Evolutionary conservation across 2,888 invertebrate species (phyloP), one percentile per base, ranked within the genome.

Genomic region (Eupithecia dodoneata): DNA sequence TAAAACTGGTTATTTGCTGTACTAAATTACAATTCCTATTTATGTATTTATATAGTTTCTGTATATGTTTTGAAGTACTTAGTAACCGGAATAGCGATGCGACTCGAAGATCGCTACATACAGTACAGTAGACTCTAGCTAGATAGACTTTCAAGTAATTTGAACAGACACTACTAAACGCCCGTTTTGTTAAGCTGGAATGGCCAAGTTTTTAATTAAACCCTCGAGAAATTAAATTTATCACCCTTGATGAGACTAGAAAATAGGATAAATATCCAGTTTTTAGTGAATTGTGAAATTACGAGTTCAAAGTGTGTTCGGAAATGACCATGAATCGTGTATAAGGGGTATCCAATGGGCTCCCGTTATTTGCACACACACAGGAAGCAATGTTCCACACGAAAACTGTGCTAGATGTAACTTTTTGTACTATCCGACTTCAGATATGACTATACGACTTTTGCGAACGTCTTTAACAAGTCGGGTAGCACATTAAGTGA

Each of bases 301-400:
- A 45, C 45, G 42, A 45, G 13, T 2, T 70, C 10, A 12, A 2
- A 47, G 13, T 5, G 70, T 70, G 70, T 82, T 79, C 81, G 79
- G 82, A 81, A 82, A 87, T 87, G 85, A 82, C 84, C 80, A 86
- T 89, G 86, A 87, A 79, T 75, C 79, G 85, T 87, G 86, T 85
- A 80, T 82, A 13, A 5, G 81, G 80, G 77, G 45, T 63, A 67
- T 80, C 79, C 3, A 85, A 87, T 88, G 87, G 85, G 80, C 81
- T 87, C 88, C 91, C 88, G 89, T 92, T 93, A 92, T 89, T 89
- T 86, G 91, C 92, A 85, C 87, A 94, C 94, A 94, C 93, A 94
- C 90, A 93, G 87, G 88, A 93, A 94, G 94, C 93, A 85, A 89
- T 89, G 89, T 89, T 89, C 86, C 91, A 93, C 91, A 89, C 92